Evolutionary conservation across 1,140 invertebrate species (phyloP).

Genomic region (Heterodera carotae): DNA sequence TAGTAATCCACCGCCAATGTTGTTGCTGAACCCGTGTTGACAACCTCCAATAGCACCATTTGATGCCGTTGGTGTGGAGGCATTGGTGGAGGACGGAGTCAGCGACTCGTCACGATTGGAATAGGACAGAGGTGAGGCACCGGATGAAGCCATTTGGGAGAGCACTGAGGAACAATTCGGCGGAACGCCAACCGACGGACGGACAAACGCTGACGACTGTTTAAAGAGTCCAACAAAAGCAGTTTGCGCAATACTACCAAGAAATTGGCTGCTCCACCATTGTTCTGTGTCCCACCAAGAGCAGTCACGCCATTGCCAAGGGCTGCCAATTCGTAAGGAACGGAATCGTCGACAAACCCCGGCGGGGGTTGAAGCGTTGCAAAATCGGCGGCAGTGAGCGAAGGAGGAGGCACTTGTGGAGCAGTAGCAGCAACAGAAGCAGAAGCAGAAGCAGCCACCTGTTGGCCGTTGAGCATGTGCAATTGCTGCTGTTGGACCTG

Average conservation of each 20-base stretch:
- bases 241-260: conserved; percentile 3
- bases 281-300: background rate
- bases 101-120: conserved; percentile 28
- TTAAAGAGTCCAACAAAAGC: conserved; percentile 1
- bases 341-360: background rate
- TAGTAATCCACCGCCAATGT: background rate
- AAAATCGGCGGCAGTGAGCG: background rate
- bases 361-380: conserved; percentile 1
- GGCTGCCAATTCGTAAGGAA: background rate
- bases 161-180: background rate
- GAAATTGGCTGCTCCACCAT: background rate
- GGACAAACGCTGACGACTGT: conserved; percentile 1
- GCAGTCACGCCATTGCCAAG: background rate
- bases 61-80: conserved; percentile 26
- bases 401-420: background rate
- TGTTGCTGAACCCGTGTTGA: conserved; percentile 17
- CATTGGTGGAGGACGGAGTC: conserved; percentile 31
- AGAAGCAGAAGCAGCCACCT: background rate
- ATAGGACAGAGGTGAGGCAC: conserved; percentile 22
- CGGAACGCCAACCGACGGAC: background rate
- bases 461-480: background rate
- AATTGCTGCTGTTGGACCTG: background rate
- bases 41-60: conserved; percentile 12
- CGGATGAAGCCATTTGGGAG: conserved; percentile 19
- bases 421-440: background rate